phyloP scores from a whole-genome alignment of 2,888 invertebrate genomes.

The Epicampocera succincta region DNA sequence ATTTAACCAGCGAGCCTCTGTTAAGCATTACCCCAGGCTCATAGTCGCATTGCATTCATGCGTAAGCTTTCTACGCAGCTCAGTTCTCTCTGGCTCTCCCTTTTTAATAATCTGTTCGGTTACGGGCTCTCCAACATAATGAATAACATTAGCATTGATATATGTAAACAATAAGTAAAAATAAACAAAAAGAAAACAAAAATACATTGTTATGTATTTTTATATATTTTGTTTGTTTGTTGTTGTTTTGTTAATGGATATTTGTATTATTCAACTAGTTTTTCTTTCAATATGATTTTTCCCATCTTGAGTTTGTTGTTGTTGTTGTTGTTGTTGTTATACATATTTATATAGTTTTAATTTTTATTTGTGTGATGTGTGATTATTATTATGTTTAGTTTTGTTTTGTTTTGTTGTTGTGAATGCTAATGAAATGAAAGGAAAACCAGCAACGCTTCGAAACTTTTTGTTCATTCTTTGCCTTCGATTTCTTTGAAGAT shows the following conservation, averaged over 20 bases:
- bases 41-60: constrained; percentile 23
- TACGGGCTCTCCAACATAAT: constrained; percentile 7
- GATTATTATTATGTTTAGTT: not conserved
- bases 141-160: not conserved
- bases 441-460: constrained; percentile 1
- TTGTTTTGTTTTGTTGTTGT: not conserved
- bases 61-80: constrained; percentile 36
- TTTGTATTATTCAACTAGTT: constrained; percentile 51
- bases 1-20: constrained; percentile 55
- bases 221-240: no score
- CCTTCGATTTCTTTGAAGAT: constrained; percentile 34
- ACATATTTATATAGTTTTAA: constrained; percentile 32
- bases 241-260: constrained; percentile 19
- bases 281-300: constrained; percentile 7
- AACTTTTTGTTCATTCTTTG: constrained; percentile 20
- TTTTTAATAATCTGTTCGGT: not conserved
- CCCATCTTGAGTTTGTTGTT: constrained; percentile 1
- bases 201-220: constrained; percentile 46
- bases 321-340: constrained; percentile 11
- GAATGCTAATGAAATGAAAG: not conserved
- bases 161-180: no score
- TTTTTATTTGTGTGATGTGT: constrained; percentile 25
- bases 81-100: no score
- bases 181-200: constrained; percentile 8
- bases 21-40: constrained; percentile 16